These are phyloP conservation scores for Cactoblastis cactorum DNA, from an alignment of 2,888 invertebrate species.

Conservation along the genomic window DNA sequence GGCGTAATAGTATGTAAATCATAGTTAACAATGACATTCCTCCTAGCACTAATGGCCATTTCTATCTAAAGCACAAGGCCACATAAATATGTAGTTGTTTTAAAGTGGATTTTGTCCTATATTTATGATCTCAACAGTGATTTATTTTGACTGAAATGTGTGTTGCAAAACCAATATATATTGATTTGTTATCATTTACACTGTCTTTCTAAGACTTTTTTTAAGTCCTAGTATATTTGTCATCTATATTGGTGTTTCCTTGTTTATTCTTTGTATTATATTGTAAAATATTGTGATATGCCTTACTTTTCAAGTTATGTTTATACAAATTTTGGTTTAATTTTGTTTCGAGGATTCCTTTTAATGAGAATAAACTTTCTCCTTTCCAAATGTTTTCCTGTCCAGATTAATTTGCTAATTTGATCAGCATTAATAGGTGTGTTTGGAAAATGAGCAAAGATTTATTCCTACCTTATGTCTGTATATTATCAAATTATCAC, in stretches of 20 bases:
- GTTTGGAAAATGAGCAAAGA: constrained; percentile 4
- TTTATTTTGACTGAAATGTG: constrained; percentile 30
- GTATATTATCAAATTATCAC: constrained; percentile 19
- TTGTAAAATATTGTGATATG: no score
- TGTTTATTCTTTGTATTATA: no score
- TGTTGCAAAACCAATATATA: constrained; percentile 18
- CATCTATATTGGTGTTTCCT: neutral
- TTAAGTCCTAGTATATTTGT: constrained; percentile 10
- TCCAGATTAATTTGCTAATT: neutral
- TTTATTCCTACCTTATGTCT: constrained; percentile 3
- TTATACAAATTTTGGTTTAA: no score
- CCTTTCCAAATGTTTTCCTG: neutral
- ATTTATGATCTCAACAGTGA: constrained; percentile 50
- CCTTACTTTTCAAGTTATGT: no score
- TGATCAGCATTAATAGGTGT: neutral
- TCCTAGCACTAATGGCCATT: constrained; percentile 21
- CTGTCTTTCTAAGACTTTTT: constrained; percentile 37
- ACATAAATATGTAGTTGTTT: constrained; percentile 23
- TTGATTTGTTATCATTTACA: constrained; percentile 21
- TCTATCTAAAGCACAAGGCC: constrained; percentile 30
- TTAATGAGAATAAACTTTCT: no score
- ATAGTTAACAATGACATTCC: constrained; percentile 23
- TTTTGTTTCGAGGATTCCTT: no score
- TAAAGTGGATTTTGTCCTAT: constrained; percentile 26
- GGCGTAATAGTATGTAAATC: constrained; percentile 9